Evolutionary conservation across 2,888 invertebrate genomes (phyloP).

Genomic region (Rotaria sp.): DNA sequence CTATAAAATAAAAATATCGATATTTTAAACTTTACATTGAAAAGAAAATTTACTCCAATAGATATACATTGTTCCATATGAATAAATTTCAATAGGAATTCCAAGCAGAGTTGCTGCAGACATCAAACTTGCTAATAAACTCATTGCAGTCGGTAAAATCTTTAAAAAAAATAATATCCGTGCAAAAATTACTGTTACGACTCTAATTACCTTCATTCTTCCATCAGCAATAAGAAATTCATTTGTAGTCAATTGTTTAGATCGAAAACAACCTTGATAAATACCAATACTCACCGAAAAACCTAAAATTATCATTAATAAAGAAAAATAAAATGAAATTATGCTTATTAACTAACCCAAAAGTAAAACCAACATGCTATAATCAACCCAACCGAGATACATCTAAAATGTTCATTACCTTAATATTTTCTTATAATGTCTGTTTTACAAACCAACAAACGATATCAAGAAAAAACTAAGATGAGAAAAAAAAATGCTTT

Average conservation of each 20-base stretch:
- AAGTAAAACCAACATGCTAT: neutral
- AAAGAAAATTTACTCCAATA: neutral
- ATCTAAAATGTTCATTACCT: neutral
- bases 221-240: slow-evolving; percentile 33
- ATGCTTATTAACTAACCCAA: neutral
- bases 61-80: slow-evolving; percentile 34
- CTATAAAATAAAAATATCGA: neutral
- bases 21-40: neutral
- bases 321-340: neutral
- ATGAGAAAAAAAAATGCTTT: too few relatives aligned
- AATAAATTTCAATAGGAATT: slow-evolving; percentile 36
- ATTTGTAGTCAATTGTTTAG: neutral
- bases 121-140: slow-evolving; percentile 35
- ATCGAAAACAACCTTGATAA: slow-evolving; percentile 35
- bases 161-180: neutral
- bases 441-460: neutral
- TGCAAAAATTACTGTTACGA: too few relatives aligned
- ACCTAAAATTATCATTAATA: neutral
- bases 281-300: slow-evolving; percentile 36
- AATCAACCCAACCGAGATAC: neutral
- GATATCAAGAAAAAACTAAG: too few relatives aligned
- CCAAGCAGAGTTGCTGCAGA: slow-evolving; percentile 36
- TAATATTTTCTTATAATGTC: neutral
- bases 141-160: slow-evolving; percentile 35
- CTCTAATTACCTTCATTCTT: neutral